phyloP scores from a whole-genome alignment of 2,797 vertebrate species.

The Coracias cyanogaster region DNA sequence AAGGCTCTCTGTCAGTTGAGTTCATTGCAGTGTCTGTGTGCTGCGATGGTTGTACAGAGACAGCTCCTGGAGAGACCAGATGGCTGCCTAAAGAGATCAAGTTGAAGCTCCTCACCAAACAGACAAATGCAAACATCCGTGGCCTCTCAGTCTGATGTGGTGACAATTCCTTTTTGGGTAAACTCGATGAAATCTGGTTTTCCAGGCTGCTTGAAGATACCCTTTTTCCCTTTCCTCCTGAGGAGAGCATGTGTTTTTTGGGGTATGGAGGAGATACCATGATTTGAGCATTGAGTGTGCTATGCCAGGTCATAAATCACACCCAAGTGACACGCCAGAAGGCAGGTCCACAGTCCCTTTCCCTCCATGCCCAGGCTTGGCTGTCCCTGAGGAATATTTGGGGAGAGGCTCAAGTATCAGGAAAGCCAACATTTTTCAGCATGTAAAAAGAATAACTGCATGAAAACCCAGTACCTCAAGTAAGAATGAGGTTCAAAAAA shows the following conservation, averaged over 20 bases:
- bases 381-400: background rate
- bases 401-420: background rate
- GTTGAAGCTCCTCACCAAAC: background rate
- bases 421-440: background rate
- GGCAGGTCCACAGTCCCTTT: background rate
- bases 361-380: rapidly evolving
- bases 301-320: background rate
- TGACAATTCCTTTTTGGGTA: background rate
- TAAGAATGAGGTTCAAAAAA: background rate
- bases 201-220: background rate
- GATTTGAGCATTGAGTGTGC: background rate
- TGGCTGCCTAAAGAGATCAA: background rate
- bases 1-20: background rate
- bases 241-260: background rate
- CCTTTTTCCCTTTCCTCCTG: background rate
- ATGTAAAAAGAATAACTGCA: background rate
- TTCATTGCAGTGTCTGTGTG: background rate
- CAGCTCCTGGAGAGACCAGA: background rate
- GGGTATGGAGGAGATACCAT: rapidly evolving
- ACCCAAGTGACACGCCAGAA: background rate
- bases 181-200: background rate
- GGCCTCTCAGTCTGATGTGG: background rate
- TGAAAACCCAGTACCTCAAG: background rate
- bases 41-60: background rate
- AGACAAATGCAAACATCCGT: background rate